A percentile compares a stretch with the other conserved stretches of the same genome.
These are phyloP conservation scores for Paradisaea rubra DNA, from an alignment of 2,113 vertebrate genomes.

Conservation along the genomic window DNA sequence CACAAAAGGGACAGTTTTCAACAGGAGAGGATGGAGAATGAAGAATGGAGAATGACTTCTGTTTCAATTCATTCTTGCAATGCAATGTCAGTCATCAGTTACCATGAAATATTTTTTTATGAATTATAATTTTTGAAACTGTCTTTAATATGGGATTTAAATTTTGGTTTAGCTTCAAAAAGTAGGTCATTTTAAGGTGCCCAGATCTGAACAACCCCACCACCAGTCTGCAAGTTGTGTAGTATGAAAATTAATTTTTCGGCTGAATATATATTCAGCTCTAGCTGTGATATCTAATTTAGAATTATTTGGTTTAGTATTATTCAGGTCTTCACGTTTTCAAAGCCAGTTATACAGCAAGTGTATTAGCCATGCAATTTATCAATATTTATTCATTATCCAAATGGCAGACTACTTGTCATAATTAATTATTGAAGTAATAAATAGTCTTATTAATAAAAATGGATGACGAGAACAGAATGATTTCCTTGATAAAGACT, in stretches of 20 bases:
- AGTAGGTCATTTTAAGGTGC: neutral
- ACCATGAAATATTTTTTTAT: neutral
- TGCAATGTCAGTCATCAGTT: neutral
- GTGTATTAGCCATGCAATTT: slow-evolving; percentile 84
- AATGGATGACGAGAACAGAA: slow-evolving; percentile 77
- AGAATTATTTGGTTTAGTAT: slow-evolving; percentile 33
- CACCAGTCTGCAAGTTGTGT: rapidly evolving
- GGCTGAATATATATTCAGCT: slow-evolving; percentile 7
- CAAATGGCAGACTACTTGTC: slow-evolving; percentile 87
- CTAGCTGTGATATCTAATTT: slow-evolving; percentile 33
- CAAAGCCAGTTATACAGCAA: slow-evolving; percentile 48
- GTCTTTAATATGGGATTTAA: neutral
- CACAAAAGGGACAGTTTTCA: neutral
- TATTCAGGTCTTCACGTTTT: slow-evolving; percentile 34
- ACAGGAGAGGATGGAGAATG: neutral
- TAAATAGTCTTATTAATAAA: slow-evolving; percentile 90
- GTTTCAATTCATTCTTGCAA: neutral
- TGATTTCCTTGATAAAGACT: slow-evolving; percentile 87
- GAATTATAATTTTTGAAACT: neutral
- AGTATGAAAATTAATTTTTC: neutral
- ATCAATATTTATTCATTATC: slow-evolving; percentile 87
- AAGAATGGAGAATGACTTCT: neutral
- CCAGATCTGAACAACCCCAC: neutral
- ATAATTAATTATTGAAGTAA: slow-evolving; percentile 91
- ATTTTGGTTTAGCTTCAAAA: neutral